These are phyloP conservation scores for Clanis bilineata DNA, from an alignment of 2,888 invertebrate species.

Conservation along the genomic window DNA sequence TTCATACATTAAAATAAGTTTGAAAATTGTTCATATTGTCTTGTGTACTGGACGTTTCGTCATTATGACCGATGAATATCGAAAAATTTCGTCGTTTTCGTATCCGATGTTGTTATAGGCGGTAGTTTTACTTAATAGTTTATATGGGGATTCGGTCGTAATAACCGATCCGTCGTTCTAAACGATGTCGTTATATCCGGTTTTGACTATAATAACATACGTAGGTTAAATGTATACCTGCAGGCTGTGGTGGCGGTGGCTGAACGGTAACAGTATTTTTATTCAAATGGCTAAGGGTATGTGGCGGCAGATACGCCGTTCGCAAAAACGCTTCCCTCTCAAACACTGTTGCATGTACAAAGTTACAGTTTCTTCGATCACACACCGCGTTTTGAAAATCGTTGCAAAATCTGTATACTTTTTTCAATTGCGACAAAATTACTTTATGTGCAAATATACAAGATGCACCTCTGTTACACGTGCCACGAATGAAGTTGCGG, in stretches of 20 bases:
- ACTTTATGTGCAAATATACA: constrained; percentile 56
- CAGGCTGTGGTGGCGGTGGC: constrained; percentile 35
- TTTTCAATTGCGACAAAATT: constrained; percentile 50
- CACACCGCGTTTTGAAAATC: constrained; percentile 60
- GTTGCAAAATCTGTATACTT: constrained; percentile 60
- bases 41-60: no score
- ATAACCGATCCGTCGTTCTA: no score
- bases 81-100: no score
- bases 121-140: no score
- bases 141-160: no score
- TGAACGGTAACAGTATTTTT: constrained; percentile 23
- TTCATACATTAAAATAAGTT: no score
- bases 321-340: constrained; percentile 60
- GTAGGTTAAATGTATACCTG: constrained; percentile 33
- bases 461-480: constrained; percentile 47
- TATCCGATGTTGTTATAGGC: no score
- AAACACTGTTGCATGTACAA: constrained; percentile 62
- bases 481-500: constrained; percentile 57
- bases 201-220: not conserved
- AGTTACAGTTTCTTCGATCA: constrained; percentile 51
- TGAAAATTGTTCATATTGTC: no score
- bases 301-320: constrained; percentile 53
- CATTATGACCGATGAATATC: no score
- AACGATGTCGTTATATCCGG: no score
- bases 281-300: constrained; percentile 49